Conservation (phyloP, 2,113 vertebrate genomes). For the Syrmaticus mikado region DNA sequence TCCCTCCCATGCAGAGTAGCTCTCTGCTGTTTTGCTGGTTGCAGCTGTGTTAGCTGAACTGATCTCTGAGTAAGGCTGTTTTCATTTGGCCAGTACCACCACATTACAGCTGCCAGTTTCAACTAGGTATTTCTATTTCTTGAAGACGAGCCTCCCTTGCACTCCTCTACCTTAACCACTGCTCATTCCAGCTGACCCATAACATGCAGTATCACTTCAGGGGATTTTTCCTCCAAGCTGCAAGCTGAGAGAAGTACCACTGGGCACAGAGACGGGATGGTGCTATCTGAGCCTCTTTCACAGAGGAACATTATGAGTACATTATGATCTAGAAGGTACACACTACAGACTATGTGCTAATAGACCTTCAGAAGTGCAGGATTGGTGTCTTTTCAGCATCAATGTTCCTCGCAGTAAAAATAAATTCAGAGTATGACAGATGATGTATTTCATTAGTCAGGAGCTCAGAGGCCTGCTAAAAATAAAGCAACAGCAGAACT, state of each 20-base stretch:
- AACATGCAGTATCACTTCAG: not conserved
- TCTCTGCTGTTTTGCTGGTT: constrained; percentile 73
- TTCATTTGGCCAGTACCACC: constrained; percentile 82
- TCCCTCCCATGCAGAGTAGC: constrained; percentile 67
- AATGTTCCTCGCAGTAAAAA: constrained; percentile 54
- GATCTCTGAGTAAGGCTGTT: constrained; percentile 83
- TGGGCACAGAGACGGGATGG: too few relatives aligned
- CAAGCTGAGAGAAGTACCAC: not conserved
- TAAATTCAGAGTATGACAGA: constrained; percentile 67
- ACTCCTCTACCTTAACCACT: constrained; percentile 39
- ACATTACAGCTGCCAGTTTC: constrained; percentile 73
- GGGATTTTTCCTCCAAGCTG: not conserved
- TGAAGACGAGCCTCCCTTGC: constrained; percentile 72
- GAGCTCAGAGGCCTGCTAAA: constrained; percentile 58
- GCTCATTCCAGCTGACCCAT: constrained; percentile 5
- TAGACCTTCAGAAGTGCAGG: not conserved
- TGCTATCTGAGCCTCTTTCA: not conserved
- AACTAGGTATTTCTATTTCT: constrained; percentile 77
- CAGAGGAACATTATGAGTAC: not conserved
- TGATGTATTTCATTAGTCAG: constrained; percentile 57
- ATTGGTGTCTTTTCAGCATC: not conserved
- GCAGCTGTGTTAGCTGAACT: constrained; percentile 80
- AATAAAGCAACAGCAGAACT: constrained; percentile 9
- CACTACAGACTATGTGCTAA: not conserved
- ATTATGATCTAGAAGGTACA: not conserved